A percentile compares a stretch with the other conserved stretches of the same genome.
Conservation (phyloP, 2,113 vertebrate genomes). For the Prunella himalayana region DNA sequence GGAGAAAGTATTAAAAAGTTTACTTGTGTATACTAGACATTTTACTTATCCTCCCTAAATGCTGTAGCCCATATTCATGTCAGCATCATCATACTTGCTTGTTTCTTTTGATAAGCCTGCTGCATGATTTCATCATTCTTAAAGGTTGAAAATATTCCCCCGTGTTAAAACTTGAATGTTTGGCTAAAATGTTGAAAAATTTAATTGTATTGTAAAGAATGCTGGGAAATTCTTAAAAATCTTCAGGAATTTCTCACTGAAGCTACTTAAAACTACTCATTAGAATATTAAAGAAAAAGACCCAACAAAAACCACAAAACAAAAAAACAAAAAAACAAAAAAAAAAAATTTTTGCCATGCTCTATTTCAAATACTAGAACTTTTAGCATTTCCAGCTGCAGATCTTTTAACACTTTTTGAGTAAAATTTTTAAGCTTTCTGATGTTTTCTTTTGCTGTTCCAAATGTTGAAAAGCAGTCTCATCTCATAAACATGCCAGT, state of each 20-base stretch:
- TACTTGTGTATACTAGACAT: neutral
- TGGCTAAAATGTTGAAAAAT: neutral
- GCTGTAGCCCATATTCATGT: neutral
- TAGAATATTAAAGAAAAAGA: neutral
- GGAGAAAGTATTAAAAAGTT: neutral
- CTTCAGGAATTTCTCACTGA: neutral
- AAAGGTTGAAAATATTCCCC: neutral
- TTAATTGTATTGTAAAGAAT: neutral
- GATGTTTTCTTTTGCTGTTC: neutral
- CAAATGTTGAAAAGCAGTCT: conserved; percentile 16
- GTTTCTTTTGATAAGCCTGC: neutral
- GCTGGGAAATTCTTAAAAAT: neutral
- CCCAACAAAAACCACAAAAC: accelerated
- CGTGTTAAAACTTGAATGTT: neutral
- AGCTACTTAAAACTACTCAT: neutral
- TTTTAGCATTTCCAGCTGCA: neutral
- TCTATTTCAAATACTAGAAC: neutral
- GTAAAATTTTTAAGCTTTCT: neutral
- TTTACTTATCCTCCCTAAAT: neutral
- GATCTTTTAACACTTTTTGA: neutral
- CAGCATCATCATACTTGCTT: neutral
- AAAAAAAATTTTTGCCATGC: neutral
- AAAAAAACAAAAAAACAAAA: too few species aligned
- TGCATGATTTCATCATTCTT: accelerated
- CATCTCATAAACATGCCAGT: neutral